These are phyloP conservation scores for Leptobrachium ailaonicum DNA, from an alignment of 2,113 vertebrate genomes.

Conservation along the genomic window DNA sequence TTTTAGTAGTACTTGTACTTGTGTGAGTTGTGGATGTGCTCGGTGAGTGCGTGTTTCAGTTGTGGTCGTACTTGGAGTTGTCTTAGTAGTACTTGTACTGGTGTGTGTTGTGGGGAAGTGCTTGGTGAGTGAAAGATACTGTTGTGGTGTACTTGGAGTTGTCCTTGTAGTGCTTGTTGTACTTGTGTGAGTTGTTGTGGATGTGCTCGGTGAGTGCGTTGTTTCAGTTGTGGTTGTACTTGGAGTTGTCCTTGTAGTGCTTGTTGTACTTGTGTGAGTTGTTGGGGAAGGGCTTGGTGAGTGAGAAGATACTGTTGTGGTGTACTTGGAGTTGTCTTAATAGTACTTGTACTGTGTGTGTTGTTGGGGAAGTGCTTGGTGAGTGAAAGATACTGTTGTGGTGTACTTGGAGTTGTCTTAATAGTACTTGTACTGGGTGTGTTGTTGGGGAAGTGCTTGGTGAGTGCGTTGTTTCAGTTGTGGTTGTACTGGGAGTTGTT, in stretches of 20 bases:
- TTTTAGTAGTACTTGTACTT: too few relatives aligned
- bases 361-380: too few relatives aligned
- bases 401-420: too few relatives aligned
- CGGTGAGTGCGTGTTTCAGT: not conserved
- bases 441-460: too few relatives aligned
- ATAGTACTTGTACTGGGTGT: too few relatives aligned
- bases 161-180: too few relatives aligned
- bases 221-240: not conserved
- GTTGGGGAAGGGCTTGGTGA: not conserved
- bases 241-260: not conserved
- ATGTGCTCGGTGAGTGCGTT: accelerated
- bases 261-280: not conserved
- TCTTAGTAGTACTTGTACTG: too few relatives aligned
- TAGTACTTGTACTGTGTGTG: too few relatives aligned
- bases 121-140: too few relatives aligned
- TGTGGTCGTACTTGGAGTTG: not conserved
- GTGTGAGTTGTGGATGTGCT: not conserved
- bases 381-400: too few relatives aligned
- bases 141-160: not conserved
- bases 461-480: too few relatives aligned
- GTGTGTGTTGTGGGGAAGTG: not conserved
- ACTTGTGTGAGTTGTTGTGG: not conserved
- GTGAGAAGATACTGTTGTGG: not conserved
- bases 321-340: not conserved
- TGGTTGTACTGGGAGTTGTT: too few relatives aligned